Evolutionary conservation across 1,140 invertebrate species (phyloP), one percentile per base, ranked within the genome.

Genomic region (Tetragonula clypearis): DNA sequence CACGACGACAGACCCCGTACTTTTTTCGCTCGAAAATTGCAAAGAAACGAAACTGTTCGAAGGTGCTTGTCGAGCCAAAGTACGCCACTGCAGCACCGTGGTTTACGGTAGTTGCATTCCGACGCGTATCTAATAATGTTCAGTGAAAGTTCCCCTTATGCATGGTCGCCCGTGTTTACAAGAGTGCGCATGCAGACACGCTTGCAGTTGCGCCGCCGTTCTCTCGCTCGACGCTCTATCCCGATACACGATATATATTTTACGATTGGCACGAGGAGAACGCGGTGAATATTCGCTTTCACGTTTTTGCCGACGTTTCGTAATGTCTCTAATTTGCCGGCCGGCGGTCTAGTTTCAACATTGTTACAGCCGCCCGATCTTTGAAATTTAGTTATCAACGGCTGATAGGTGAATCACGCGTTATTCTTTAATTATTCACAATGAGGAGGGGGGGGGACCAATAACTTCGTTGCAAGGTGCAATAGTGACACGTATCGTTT

Each of bases 101-200:
- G 85, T 91, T 92, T 92, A 92, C 92, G 91, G 93, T 94, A 94
- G 93, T 93, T 92, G 91, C 93, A 94, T 94, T 94, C 93, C 92
- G 87, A 82, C 91, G 92, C 93, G 93, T 94, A 93, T 93, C 93
- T 94, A 94, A 94, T 94, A 94, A 94, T 93, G 92, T 92, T 93
- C 91, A 93, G 93, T 94, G 94, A 94, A 94, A 94, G 93, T 94
- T 90, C 84, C 84, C 76, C 89, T 90, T 91, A 92, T 91, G 91
- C 91, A 91, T 91, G 87, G 90, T 89, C 90, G 90, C 90, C 89
- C 91, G 86, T 92, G 91, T 93, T 91, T 92, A 88, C 91, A 89
- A 91, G 91, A 90, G 80, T 86, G 86, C 75, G 84, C 89, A 83
- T 87, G 82, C 86, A 83, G 86, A 87, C 87, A 89, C 86, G 86